These are phyloP conservation scores for Microtus oregoni DNA, from an alignment of 2,113 vertebrate genomes.

Conservation along the genomic window DNA sequence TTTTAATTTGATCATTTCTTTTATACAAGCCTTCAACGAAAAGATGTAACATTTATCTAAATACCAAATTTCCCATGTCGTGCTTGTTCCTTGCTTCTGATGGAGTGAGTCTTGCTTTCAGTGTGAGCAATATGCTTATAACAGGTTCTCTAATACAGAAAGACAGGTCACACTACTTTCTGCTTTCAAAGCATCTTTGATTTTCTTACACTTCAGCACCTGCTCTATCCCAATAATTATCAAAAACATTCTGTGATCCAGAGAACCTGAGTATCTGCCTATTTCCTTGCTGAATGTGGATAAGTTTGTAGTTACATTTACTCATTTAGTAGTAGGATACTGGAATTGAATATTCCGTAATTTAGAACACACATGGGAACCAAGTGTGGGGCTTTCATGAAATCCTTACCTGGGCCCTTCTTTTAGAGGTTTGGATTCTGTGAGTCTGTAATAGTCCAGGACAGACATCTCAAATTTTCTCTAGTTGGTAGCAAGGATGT, in stretches of 20 bases:
- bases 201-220: neutral
- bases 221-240: neutral
- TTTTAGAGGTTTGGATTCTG: neutral
- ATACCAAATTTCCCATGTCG: neutral
- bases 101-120: neutral
- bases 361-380: neutral
- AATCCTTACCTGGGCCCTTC: neutral
- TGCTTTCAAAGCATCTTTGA: neutral
- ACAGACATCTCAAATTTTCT: neutral
- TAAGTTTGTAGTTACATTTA: neutral
- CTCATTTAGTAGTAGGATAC: neutral
- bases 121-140: neutral
- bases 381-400: neutral
- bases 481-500: neutral
- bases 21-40: neutral
- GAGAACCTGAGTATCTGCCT: neutral
- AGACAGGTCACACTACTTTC: neutral
- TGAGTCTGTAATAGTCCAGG: neutral
- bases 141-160: neutral
- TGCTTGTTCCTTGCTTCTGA: neutral
- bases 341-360: neutral
- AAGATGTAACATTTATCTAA: neutral
- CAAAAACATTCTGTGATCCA: neutral
- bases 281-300: neutral
- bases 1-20: neutral